A percentile compares a stretch with the other conserved stretches of the same genome.
phyloP scores from a whole-genome alignment of 1,140 invertebrate species.

The Orchesella cincta region DNA sequence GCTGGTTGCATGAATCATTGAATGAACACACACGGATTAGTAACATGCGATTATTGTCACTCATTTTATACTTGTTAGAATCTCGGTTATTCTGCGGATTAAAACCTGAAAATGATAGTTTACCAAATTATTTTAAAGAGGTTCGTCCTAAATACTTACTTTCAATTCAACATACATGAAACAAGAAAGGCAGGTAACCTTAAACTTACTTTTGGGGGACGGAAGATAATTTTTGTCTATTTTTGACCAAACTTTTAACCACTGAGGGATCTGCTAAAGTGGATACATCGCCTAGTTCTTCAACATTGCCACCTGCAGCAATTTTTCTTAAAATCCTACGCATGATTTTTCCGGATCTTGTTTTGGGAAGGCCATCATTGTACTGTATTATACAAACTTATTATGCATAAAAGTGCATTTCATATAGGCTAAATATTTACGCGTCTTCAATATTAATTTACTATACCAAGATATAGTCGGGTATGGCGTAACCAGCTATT shows the following conservation, averaged over 20 bases:
- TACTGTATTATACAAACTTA: slow-evolving; percentile 30
- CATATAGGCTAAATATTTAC: neutral
- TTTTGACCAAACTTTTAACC: slow-evolving; percentile 41
- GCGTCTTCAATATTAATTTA: neutral
- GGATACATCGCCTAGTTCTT: slow-evolving; percentile 64
- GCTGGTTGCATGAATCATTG: too few relatives aligned
- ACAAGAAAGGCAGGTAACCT: too few relatives aligned
- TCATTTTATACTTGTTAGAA: too few relatives aligned
- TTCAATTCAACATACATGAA: too few relatives aligned
- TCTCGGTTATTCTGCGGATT: too few relatives aligned
- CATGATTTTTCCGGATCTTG: slow-evolving; percentile 68
- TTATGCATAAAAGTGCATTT: neutral
- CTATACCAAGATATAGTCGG: slow-evolving; percentile 63
- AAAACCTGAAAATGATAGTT: too few relatives aligned
- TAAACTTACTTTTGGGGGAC: neutral
- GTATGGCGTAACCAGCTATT: slow-evolving; percentile 68
- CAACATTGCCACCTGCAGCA: slow-evolving; percentile 57
- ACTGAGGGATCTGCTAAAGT: slow-evolving; percentile 55
- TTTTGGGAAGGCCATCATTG: slow-evolving; percentile 41
- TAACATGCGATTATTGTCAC: too few relatives aligned
- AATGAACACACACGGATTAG: too few relatives aligned
- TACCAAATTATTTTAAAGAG: neutral
- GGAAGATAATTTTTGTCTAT: neutral
- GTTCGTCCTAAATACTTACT: too few relatives aligned
- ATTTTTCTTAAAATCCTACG: slow-evolving; percentile 65